A percentile compares a stretch with the other conserved stretches of the same genome.
phyloP scores from a whole-genome alignment of 35 echinoderm and acorn worm species.

The Apostichopus parvimensis region DNA sequence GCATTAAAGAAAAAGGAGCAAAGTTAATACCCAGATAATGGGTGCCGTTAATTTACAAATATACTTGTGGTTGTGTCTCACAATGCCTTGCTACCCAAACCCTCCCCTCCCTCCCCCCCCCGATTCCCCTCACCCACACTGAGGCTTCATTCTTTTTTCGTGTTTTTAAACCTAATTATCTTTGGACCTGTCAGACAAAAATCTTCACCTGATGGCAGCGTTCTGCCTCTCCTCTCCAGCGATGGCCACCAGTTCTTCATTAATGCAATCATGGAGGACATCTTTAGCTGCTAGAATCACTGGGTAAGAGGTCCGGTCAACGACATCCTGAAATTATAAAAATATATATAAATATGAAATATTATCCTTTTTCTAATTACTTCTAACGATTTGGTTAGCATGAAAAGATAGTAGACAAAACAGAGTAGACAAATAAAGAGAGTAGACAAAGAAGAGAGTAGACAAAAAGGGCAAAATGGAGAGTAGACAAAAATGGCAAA shows the following conservation, averaged over 20 bases:
- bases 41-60: not conserved
- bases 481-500: too few species aligned
- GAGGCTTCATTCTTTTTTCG: not conserved
- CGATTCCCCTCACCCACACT: not conserved
- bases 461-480: too few species aligned
- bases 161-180: not conserved
- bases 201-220: not conserved
- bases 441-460: too few species aligned
- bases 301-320: not conserved
- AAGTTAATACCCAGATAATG: too few species aligned
- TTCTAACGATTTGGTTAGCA: too few species aligned
- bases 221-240: conserved; percentile 16
- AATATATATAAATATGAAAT: not conserved
- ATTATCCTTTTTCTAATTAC: too few species aligned
- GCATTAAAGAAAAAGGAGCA: too few species aligned
- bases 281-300: conserved; percentile 39
- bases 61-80: not conserved
- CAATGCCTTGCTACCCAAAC: not conserved
- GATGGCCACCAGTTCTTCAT: conserved; percentile 16
- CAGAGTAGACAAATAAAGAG: too few species aligned
- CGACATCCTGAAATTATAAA: not conserved
- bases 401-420: too few species aligned
- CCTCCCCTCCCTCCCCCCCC: not conserved
- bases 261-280: conserved; percentile 20
- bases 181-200: not conserved